Percentiles rank a stretch among this genome's conserved stretches.
Evolutionary conservation across 1,140 invertebrate species (phyloP).

Genomic region (Aphelenchoides fujianensis): DNA sequence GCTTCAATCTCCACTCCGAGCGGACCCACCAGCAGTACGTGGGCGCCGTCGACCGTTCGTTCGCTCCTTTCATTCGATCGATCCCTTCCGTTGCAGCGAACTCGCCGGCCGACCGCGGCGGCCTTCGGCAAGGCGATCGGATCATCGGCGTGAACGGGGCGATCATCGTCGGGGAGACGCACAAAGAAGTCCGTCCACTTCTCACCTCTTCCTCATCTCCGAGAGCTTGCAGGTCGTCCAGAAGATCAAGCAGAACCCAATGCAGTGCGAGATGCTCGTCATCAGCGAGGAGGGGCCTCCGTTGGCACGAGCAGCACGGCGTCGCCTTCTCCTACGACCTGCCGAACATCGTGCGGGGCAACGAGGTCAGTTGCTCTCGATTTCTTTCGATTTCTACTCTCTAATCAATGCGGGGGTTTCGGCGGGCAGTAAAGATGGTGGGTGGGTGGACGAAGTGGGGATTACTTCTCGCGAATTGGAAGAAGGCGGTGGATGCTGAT

Average conservation of each 20-base stretch:
- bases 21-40: conserved; percentile 92
- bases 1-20: conserved; percentile 94
- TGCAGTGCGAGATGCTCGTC: conserved; percentile 83
- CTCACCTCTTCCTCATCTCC: no score
- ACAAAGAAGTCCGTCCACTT: conserved; percentile 79
- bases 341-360: conserved; percentile 29
- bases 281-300: conserved; percentile 75
- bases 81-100: no score
- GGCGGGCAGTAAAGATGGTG: no score
- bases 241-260: conserved; percentile 70
- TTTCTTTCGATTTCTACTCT: no score
- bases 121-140: conserved; percentile 80
- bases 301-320: conserved; percentile 72
- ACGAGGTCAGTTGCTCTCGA: neutral
- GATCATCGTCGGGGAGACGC: conserved; percentile 85
- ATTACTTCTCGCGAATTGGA: no score
- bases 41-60: conserved; percentile 95
- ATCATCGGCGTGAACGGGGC: conserved; percentile 85
- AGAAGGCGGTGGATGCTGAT: no score
- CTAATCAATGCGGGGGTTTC: no score
- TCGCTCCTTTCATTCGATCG: no score
- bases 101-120: conserved; percentile 9
- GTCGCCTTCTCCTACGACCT: conserved; percentile 53
- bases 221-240: conserved; percentile 41
- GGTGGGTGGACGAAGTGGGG: no score